Base-by-base conservation (phyloP, 2,797 vertebrate species). In the Lagodon rhomboides region DNA sequence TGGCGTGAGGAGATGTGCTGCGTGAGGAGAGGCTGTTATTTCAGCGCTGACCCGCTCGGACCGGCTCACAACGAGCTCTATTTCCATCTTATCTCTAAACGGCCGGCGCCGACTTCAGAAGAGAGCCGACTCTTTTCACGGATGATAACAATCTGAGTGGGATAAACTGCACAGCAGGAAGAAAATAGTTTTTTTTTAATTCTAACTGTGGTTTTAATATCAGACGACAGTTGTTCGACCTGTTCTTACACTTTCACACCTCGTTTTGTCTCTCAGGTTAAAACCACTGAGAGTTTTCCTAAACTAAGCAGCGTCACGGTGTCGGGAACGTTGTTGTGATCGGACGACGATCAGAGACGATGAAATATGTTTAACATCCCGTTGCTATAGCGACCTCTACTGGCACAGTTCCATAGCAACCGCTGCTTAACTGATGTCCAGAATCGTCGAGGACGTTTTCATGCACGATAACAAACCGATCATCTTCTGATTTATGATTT, bases 41-140 rank as follows among this genome's bases (percentile, higher is more conserved):
- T 66, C 55, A 49, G 63, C 12, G 46, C 46, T 59, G 72, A 81
- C 82, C 70, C 20, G 68, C 30, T 73, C 65, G 4, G 71, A 38
- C 12, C 69, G 4, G 51, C 41, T 63, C 58, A 63, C 27, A 49
- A 34, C 25, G 1, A 59, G 16, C 61, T 38, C 38, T 61, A 15
- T 67, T 61, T 60, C n/a, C 30, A 65, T 38, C 41, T 61, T 13
- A 13, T 23, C 22, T 53, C 34, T n/a, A 41, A 41, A 2, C 2
- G 2, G 62, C 34, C 6, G n/a, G 30, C 4, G 9, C 44, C 13
- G 55, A 16, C 18, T 70, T 59, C 55, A 53, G 49, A 77, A 2
- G n/a, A 62, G 25, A 12, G 17, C 12, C 20, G 3, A 12, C 15
- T 68, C 56, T 68, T 18, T 55, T 27, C 8, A 15, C 11, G 59